Evolutionary conservation across 2,113 vertebrate genomes (phyloP).

Genomic region (Grus americana): DNA sequence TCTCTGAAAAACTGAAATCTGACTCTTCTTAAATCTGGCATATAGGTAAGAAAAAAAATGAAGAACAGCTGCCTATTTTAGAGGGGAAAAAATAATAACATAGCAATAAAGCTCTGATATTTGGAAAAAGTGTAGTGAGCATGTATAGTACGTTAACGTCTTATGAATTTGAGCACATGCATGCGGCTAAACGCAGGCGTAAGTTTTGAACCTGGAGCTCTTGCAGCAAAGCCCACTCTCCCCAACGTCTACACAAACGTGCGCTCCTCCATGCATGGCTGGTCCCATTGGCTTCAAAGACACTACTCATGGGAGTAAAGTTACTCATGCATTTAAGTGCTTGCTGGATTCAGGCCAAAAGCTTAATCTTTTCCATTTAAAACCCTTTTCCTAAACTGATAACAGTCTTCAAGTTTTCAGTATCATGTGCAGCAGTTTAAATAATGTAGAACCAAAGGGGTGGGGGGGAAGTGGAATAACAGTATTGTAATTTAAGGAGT

Average conservation of each 20-base stretch:
- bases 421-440: slow-evolving; percentile 62
- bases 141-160: neutral
- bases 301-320: slow-evolving; percentile 62
- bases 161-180: neutral
- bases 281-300: slow-evolving; percentile 36
- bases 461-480: neutral
- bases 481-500: slow-evolving; percentile 55
- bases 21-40: neutral
- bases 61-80: neutral
- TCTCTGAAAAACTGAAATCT: neutral
- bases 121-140: neutral
- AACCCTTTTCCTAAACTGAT: slow-evolving; percentile 65
- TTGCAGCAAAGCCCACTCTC: neutral
- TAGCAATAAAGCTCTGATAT: neutral
- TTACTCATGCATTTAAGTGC: slow-evolving; percentile 70
- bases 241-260: neutral
- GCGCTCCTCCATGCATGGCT: slow-evolving; percentile 13
- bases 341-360: slow-evolving; percentile 53
- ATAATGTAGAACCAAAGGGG: slow-evolving; percentile 30
- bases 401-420: slow-evolving; percentile 51
- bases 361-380: slow-evolving; percentile 67
- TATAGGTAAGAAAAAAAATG: neutral
- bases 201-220: neutral
- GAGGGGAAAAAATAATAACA: neutral
- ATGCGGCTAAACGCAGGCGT: neutral